A percentile compares a stretch with the other conserved stretches of the same genome.
These are phyloP conservation scores for Drosophila pectinifera DNA, from an alignment of 1,140 invertebrate genomes.

Conservation along the genomic window DNA sequence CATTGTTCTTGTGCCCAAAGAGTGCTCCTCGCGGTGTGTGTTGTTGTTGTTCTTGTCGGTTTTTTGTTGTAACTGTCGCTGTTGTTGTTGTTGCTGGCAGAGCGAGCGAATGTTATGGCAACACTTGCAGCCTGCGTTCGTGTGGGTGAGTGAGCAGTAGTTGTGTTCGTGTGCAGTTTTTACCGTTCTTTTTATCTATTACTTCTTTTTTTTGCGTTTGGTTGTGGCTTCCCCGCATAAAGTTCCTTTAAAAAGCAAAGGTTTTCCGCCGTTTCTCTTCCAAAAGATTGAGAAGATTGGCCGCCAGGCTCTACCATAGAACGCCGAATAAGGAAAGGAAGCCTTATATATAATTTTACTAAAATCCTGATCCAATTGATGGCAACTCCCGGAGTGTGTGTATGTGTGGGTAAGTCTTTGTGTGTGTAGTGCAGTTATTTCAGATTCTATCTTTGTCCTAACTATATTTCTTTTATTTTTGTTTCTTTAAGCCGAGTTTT, in stretches of 20 bases:
- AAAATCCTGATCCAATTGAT: conserved; percentile 25
- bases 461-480: neutral
- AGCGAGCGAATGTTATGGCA: conserved; percentile 61
- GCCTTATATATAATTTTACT: conserved; percentile 23
- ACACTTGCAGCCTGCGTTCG: conserved; percentile 46
- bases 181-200: conserved; percentile 1
- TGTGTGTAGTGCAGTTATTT: neutral
- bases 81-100: conserved; percentile 29
- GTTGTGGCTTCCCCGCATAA: neutral
- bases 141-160: conserved; percentile 29
- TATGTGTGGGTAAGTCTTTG: conserved; percentile 25
- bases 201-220: conserved; percentile 2
- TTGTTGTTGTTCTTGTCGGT: conserved; percentile 26
- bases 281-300: conserved; percentile 16
- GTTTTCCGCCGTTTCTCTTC: neutral
- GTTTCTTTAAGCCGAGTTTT: neutral
- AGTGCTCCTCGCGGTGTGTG: neutral
- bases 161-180: conserved; percentile 4
- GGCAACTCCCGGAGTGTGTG: conserved; percentile 27
- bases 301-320: conserved; percentile 1
- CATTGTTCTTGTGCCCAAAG: neutral
- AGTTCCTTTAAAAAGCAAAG: neutral
- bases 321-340: neutral
- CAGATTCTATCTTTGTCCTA: neutral
- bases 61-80: conserved; percentile 25